These are phyloP conservation scores for Druon quercuslanigerum DNA, from an alignment of 1,140 invertebrate species.

Conservation along the genomic window DNA sequence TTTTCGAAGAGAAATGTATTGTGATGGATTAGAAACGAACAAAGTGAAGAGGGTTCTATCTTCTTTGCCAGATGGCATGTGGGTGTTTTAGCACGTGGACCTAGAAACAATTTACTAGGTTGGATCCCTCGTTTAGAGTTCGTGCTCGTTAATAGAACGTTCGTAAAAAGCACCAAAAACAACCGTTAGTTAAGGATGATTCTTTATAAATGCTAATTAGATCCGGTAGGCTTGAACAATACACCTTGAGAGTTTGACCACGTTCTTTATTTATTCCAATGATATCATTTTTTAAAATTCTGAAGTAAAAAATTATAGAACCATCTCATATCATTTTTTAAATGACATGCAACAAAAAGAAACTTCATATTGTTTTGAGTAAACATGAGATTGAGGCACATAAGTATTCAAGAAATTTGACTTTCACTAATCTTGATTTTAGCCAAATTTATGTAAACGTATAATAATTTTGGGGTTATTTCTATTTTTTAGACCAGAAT, in stretches of 20 bases:
- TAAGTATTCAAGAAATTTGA: not conserved
- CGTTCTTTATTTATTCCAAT: not conserved
- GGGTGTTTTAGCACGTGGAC: constrained; percentile 35
- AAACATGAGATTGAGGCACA: too few species aligned
- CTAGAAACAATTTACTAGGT: constrained; percentile 38
- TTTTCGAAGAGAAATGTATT: not conserved
- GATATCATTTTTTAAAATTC: too few species aligned
- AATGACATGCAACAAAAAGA: too few species aligned
- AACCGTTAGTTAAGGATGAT: constrained; percentile 22
- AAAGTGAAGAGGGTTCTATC: constrained; percentile 7
- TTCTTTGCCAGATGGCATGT: constrained; percentile 44
- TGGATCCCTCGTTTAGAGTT: constrained; percentile 1
- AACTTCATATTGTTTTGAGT: too few species aligned
- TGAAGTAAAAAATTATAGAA: too few species aligned
- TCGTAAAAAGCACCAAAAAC: constrained; percentile 24
- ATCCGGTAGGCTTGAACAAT: constrained; percentile 8
- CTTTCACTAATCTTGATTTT: too few species aligned
- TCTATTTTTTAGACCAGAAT: too few species aligned
- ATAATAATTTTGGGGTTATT: too few species aligned
- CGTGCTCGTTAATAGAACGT: constrained; percentile 32
- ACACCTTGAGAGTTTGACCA: not conserved
- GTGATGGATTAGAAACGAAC: not conserved
- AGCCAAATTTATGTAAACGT: too few species aligned
- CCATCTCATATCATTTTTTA: too few species aligned
- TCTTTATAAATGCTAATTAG: constrained; percentile 11